A percentile compares a stretch with the other conserved stretches of the same genome.
phyloP scores from a whole-genome alignment of 2,797 vertebrate species.

The Adrianichthys oophorus region DNA sequence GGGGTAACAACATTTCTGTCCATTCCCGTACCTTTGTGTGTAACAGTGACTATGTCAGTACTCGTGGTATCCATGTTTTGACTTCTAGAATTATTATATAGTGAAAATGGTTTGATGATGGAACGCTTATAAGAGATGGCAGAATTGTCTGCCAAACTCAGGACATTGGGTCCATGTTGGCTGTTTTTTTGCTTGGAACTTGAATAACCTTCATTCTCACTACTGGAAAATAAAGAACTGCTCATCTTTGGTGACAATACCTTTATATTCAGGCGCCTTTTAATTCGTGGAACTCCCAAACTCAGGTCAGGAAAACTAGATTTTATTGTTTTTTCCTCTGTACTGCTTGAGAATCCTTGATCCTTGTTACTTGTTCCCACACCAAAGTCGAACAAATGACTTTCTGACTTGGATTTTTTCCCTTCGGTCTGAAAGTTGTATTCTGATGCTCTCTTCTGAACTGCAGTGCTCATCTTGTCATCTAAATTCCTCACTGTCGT shows the following conservation, averaged over 20 bases:
- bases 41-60: neutral
- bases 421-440: conserved; percentile 1
- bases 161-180: conserved; percentile 12
- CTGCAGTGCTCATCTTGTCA: conserved; percentile 1
- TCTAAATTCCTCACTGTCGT: conserved; percentile 1
- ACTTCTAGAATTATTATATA: conserved; percentile 4
- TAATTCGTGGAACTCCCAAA: conserved; percentile 26
- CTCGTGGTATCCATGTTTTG: conserved; percentile 1
- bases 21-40: neutral
- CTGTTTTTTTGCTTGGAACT: conserved; percentile 12
- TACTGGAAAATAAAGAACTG: conserved; percentile 32
- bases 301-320: conserved; percentile 25
- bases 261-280: conserved; percentile 43
- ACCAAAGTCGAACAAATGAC: neutral
- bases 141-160: conserved; percentile 32
- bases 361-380: neutral
- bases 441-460: conserved; percentile 8
- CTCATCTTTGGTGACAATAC: conserved; percentile 28
- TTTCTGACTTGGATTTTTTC: conserved; percentile 2
- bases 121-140: conserved; percentile 49
- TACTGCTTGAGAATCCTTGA: conserved; percentile 11
- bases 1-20: conserved; percentile 5
- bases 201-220: conserved; percentile 25
- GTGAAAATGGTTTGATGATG: conserved; percentile 45
- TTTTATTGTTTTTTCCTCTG: conserved; percentile 34